These are phyloP conservation scores for Plectropomus leopardus DNA, from an alignment of 2,113 vertebrate species.

Conservation along the genomic window DNA sequence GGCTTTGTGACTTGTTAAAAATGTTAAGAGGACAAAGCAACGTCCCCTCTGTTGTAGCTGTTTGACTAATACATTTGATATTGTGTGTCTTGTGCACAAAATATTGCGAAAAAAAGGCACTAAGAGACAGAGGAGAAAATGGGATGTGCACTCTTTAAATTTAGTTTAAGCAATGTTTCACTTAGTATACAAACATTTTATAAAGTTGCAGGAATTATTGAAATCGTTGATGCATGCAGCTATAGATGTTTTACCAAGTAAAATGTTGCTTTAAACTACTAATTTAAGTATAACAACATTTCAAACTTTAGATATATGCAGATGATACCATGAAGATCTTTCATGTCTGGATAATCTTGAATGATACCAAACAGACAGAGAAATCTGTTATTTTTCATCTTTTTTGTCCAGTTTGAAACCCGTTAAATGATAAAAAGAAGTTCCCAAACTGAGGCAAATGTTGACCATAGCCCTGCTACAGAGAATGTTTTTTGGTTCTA, in stretches of 20 bases:
- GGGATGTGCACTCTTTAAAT: conserved; percentile 32
- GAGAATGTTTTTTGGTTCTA: conserved; percentile 6
- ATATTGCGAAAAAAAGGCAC: conserved; percentile 21
- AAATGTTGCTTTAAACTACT: conserved; percentile 66
- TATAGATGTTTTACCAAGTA: conserved; percentile 48
- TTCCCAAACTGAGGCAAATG: background rate
- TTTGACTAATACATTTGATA: conserved; percentile 34
- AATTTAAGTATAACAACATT: conserved; percentile 18
- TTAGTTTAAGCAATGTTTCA: conserved; percentile 65
- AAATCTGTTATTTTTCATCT: conserved; percentile 7
- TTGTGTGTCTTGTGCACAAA: conserved; percentile 45
- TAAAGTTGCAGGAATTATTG: conserved; percentile 20
- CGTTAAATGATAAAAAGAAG: background rate
- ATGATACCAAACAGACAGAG: background rate
- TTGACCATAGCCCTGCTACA: conserved; percentile 12
- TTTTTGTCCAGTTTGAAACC: conserved; percentile 23
- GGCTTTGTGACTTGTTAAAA: conserved; percentile 50
- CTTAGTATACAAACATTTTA: conserved; percentile 42
- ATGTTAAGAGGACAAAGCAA: conserved; percentile 38
- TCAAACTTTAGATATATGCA: conserved; percentile 23
- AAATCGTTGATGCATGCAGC: conserved; percentile 44
- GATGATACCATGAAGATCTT: conserved; percentile 16
- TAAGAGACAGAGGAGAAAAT: background rate
- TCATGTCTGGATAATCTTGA: conserved; percentile 23
- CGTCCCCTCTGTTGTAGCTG: conserved; percentile 24